Evolutionary conservation across 2,888 invertebrate species (phyloP).

Genomic region (Torymus auratus): DNA sequence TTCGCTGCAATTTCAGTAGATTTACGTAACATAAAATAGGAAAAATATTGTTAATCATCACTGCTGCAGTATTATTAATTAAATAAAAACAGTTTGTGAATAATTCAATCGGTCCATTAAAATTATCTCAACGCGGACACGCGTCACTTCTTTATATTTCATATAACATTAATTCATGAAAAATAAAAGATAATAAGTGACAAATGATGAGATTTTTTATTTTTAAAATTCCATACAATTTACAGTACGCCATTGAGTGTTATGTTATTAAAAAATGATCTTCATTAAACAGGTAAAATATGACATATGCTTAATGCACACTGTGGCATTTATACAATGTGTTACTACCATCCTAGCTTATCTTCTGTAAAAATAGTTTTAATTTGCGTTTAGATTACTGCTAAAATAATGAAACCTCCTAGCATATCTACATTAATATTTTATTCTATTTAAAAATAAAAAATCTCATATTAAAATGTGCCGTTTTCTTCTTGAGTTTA

Average conservation of each 20-base stretch:
- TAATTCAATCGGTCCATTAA: slow-evolving; percentile 65
- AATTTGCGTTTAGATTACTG: slow-evolving; percentile 14
- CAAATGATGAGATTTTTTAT: slow-evolving; percentile 51
- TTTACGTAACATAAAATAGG: slow-evolving; percentile 18
- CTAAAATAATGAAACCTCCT: slow-evolving; percentile 14
- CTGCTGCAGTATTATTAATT: slow-evolving; percentile 35
- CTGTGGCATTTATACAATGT: not conserved
- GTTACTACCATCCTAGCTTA: slow-evolving; percentile 9
- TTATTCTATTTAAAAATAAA: slow-evolving; percentile 49
- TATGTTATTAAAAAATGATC: slow-evolving; percentile 14
- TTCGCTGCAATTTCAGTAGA: slow-evolving; percentile 27
- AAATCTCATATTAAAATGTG: slow-evolving; percentile 50
- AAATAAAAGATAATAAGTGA: slow-evolving; percentile 22
- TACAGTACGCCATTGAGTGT: slow-evolving; percentile 28
- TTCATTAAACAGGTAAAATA: not conserved
- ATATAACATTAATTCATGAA: slow-evolving; percentile 18
- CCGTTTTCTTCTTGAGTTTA: slow-evolving; percentile 5
- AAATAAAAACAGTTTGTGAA: slow-evolving; percentile 63
- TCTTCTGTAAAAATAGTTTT: slow-evolving; percentile 44
- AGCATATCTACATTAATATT: not conserved
- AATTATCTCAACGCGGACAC: slow-evolving; percentile 65
- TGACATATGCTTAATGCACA: too few relatives aligned
- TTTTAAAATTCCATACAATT: slow-evolving; percentile 17
- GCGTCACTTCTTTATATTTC: slow-evolving; percentile 54
- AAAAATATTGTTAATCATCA: slow-evolving; percentile 6